Conservation (phyloP, 2,888 invertebrate genomes). For the Zele albiditarsus region DNA sequence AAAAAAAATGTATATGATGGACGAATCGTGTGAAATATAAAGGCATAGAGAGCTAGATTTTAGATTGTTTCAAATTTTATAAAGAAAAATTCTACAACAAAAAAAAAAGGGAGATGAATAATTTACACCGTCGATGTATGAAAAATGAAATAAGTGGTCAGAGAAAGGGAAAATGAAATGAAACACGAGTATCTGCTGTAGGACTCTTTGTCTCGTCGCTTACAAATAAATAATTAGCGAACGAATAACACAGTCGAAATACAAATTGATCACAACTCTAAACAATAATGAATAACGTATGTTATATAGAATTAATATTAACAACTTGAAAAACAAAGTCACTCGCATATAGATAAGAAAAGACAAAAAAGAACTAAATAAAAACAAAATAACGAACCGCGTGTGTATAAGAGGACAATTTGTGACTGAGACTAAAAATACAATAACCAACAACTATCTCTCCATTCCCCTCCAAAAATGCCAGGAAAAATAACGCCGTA, state of each 20-base stretch:
- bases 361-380: conserved; percentile 13
- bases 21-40: conserved; percentile 8
- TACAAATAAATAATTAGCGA: not conserved
- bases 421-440: conserved; percentile 42
- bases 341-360: conserved; percentile 45
- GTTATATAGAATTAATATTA: conserved; percentile 59
- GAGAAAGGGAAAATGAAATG: not conserved
- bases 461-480: conserved; percentile 51
- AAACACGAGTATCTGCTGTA: conserved; percentile 56
- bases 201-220: conserved; percentile 43
- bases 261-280: conserved; percentile 59
- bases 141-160: not conserved
- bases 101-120: conserved; percentile 20
- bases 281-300: conserved; percentile 59
- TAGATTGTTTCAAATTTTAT: not conserved
- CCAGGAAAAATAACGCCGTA: conserved; percentile 56
- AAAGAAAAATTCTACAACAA: conserved; percentile 10
- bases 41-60: conserved; percentile 12
- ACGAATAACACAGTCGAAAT: conserved; percentile 4
- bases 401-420: conserved; percentile 58
- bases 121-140: not conserved
- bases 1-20: not conserved
- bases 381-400: conserved; percentile 25
- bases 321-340: conserved; percentile 52
- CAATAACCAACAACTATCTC: conserved; percentile 58